Base-by-base conservation (phyloP, 2,888 invertebrate species). In the Arrhopalites spinosus region DNA sequence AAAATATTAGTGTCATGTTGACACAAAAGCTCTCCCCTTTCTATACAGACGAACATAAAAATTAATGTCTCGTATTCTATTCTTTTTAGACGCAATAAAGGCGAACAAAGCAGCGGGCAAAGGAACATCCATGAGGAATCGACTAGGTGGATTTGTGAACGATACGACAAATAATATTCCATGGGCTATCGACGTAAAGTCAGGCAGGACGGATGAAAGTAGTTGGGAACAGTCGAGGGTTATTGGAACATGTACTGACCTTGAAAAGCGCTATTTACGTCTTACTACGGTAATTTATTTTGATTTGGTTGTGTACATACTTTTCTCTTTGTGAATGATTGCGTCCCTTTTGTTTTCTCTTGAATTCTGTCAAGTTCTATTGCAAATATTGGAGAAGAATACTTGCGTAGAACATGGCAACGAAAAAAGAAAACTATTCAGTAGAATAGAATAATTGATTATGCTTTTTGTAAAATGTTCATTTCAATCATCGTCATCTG, bases 251-350 rank as follows among this genome's bases (percentile, higher is more conserved):
- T 96, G 96, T 87, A 90, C 89, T 85, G 94, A 97, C 85, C 87
- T 99, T 84, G 98, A 99, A 87, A 99, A 99, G 86, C 93, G 93
- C 67, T 99, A 97, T 86, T 90, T 99, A 83, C 90, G 99, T 83
- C 89, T 99, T 74, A 99, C 99, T 47, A 87, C 89, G 77, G 90
- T 90, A 84, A 84, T 85, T 70, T 25, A 64, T 29, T 64, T 53
- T 50, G 17, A 45, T 75, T n/a, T 15, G 11, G 36, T 7, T n/a
- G n/a, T n/a, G n/a, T n/a, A n/a, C n/a, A n/a, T 36, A 68, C 7
- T 11, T 17, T 45, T 47, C n/a, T 43, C n/a, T 8, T 15, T 15
- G 11, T 68, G n/a, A n/a, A n/a, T n/a, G n/a, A 61, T 30, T 27
- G 7, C n/a, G 8, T 50, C 17, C 15, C 47, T 50, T n/a, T 50